phyloP scores from a whole-genome alignment of 2,797 vertebrate species.

The Danio jaintianensis region DNA sequence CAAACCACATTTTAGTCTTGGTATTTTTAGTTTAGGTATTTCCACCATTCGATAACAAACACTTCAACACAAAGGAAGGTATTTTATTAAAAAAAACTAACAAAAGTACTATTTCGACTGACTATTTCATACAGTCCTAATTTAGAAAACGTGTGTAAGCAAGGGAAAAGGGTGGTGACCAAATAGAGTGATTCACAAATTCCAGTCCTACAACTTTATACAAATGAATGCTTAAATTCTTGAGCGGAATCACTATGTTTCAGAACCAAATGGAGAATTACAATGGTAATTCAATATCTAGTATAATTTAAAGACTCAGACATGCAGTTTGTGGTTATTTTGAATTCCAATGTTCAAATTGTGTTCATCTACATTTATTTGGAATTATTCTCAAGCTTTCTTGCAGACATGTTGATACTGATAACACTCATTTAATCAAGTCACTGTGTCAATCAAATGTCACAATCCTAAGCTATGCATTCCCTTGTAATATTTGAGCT shows the following conservation, averaged over 20 bases:
- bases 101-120: constrained; percentile 1
- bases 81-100: constrained; percentile 35
- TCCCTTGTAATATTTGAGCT: constrained; percentile 12
- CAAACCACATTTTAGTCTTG: constrained; percentile 36
- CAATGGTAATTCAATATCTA: constrained; percentile 19
- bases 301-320: constrained; percentile 21
- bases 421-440: not conserved
- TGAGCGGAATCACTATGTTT: constrained; percentile 32
- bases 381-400: not conserved
- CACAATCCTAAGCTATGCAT: not conserved
- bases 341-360: not conserved
- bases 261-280: constrained; percentile 20
- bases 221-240: constrained; percentile 10
- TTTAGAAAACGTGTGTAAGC: not conserved
- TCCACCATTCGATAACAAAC: not conserved
- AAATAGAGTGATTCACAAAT: constrained; percentile 25
- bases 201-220: constrained; percentile 36
- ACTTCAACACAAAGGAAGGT: constrained; percentile 5
- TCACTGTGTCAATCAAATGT: not conserved
- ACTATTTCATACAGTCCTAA: constrained; percentile 4
- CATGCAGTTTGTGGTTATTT: not conserved
- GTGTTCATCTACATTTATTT: not conserved
- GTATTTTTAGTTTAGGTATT: too few species aligned
- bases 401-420: not conserved
- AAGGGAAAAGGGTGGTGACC: constrained; percentile 7